These are phyloP conservation scores for Parthenolecanium corni DNA, from an alignment of 2,888 invertebrate species.

Conservation along the genomic window DNA sequence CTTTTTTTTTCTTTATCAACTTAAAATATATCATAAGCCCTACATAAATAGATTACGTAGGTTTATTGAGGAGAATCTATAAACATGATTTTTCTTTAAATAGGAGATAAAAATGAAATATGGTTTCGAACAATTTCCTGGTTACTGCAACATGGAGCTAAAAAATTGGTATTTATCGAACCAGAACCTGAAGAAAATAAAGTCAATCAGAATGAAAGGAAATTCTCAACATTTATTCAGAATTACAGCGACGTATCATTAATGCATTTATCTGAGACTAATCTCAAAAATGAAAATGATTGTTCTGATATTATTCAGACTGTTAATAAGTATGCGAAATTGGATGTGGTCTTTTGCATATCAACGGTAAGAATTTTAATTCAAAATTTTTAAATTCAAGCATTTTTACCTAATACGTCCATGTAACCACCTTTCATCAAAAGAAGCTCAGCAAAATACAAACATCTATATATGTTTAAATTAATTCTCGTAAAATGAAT, in stretches of 20 bases:
- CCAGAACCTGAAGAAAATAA: neutral
- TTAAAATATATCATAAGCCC: too few species aligned
- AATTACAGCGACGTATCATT: slow-evolving; percentile 24
- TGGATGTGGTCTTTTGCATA: slow-evolving; percentile 30
- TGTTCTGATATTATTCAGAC: slow-evolving; percentile 29
- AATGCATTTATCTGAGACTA: slow-evolving; percentile 20
- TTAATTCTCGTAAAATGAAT: too few species aligned
- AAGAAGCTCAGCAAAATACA: too few species aligned
- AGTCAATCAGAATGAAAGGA: slow-evolving; percentile 14
- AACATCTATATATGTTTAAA: too few species aligned
- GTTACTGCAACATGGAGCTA: slow-evolving; percentile 30
- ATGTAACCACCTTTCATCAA: too few species aligned
- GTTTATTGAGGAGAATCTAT: too few species aligned
- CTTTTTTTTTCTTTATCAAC: too few species aligned
- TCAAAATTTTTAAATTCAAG: too few species aligned
- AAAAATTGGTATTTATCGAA: slow-evolving; percentile 30
- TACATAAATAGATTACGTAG: too few species aligned
- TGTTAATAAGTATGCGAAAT: slow-evolving; percentile 20
- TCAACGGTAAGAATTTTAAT: slow-evolving; percentile 21
- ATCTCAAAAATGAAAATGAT: slow-evolving; percentile 14
- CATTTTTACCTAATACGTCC: too few species aligned
- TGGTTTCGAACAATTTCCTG: slow-evolving; percentile 37
- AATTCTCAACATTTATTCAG: slow-evolving; percentile 28
- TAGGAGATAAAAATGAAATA: slow-evolving; percentile 33
- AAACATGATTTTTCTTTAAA: too few species aligned